Evolutionary conservation across 2,797 vertebrate genomes (phyloP).

Genomic region (Kryptopterus vitreolus): DNA sequence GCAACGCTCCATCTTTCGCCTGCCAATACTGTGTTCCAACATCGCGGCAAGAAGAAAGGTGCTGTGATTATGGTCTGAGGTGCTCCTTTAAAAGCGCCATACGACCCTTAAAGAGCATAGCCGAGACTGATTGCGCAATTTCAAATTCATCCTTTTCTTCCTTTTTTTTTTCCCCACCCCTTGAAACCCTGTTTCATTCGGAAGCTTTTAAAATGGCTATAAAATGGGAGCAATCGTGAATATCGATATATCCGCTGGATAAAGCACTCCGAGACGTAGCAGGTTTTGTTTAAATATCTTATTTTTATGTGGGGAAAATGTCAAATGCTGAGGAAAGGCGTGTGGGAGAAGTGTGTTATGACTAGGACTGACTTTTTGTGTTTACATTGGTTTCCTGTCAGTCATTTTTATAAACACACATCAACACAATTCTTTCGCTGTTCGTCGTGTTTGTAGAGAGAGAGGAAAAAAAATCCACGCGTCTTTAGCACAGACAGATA

Average conservation of each 20-base stretch:
- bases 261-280: neutral
- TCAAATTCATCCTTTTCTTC: neutral
- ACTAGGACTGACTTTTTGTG: neutral
- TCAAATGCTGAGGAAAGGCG: neutral
- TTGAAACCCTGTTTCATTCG: neutral
- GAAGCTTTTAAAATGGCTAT: neutral
- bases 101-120: neutral
- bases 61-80: constrained; percentile 6
- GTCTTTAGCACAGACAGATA: neutral
- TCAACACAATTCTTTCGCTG: neutral
- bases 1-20: neutral
- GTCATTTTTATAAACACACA: neutral
- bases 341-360: neutral
- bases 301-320: neutral
- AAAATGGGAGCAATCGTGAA: neutral
- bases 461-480: neutral
- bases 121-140: constrained; percentile 22
- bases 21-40: neutral
- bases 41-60: constrained; percentile 1
- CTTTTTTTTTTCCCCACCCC: neutral
- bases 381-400: neutral
- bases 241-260: neutral
- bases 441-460: neutral
- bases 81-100: constrained; percentile 1
- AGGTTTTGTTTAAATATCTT: neutral